Evolutionary conservation across 2,888 invertebrate species (phyloP), one percentile per base, ranked within the genome.

Genomic region (Morpho achilles): DNA sequence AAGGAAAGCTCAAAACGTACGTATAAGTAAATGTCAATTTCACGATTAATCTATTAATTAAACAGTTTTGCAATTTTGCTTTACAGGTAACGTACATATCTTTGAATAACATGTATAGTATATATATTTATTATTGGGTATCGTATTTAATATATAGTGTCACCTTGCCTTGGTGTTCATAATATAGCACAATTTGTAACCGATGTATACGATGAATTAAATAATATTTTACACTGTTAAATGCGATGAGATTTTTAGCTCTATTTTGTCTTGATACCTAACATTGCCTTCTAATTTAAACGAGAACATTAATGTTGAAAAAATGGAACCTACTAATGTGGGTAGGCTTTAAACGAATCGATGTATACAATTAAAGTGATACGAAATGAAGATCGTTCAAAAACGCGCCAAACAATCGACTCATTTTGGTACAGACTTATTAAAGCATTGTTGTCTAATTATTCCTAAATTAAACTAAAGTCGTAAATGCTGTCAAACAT

Each of bases 131-230:
- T 77, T 73, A 75, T 77, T 77, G 72, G 72, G 71, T 75, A 73
- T 73, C 67, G 68, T 70, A 84, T 86, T 81, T 81, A 77, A 76
- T 76, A 78, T 71, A 69, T 54, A 54, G 48, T 76, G 82, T 84
- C 87, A 86, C 87, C 85, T 84, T 87, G 90, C 89, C 91, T 90
- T 89, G 84, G 88, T 89, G 90, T 89, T 88, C 83, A 83, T 82
- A 80, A 75, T 74, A 81, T 87, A 89, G 90, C 89, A 90, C 90
- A 87, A 90, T 85, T 76, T 87, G 90, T 85, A 90, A 90, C 88
- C 87, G 77, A 90, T 87, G 90, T 90, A 90, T 90, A 90, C 90
- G 90, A 90, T 74, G 76, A 82, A 79, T 79, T 65, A 72, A 80
- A 84, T 84, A 78, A 87, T 89, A 89, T 89, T 90, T 87, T 90